Evolutionary conservation across 1,140 invertebrate species (phyloP).

Genomic region (Bombus picipes): DNA sequence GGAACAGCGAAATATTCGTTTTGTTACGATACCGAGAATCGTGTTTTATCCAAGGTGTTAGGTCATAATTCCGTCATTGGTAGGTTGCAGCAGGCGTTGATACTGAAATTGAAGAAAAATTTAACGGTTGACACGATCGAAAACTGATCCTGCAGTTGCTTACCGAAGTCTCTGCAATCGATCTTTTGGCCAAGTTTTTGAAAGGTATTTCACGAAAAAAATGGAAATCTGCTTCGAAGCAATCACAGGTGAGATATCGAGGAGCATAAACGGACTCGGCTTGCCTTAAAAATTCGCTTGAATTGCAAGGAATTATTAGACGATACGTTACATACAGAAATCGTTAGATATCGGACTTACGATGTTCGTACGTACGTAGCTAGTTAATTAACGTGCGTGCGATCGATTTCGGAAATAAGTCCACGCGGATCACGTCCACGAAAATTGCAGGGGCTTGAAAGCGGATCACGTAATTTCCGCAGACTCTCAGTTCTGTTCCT

Average conservation of each 20-base stretch:
- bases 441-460: slow-evolving; percentile 44
- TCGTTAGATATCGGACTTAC: neutral
- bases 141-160: no score
- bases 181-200: no score
- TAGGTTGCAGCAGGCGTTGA: neutral
- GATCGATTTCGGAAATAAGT: neutral
- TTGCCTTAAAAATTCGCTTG: neutral
- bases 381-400: neutral
- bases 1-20: neutral
- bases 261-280: no score
- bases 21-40: neutral
- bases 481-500: slow-evolving; percentile 66
- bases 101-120: neutral
- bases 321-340: accelerated
- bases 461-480: slow-evolving; percentile 77
- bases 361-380: no score
- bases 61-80: neutral
- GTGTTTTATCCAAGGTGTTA: no score
- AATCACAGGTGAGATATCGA: neutral
- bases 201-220: neutral
- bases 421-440: neutral
- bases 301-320: neutral
- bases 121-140: neutral
- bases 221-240: neutral
- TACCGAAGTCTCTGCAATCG: accelerated